Conservation (phyloP, 2,113 vertebrate species). For the Ictidomys tridecemlineatus region DNA sequence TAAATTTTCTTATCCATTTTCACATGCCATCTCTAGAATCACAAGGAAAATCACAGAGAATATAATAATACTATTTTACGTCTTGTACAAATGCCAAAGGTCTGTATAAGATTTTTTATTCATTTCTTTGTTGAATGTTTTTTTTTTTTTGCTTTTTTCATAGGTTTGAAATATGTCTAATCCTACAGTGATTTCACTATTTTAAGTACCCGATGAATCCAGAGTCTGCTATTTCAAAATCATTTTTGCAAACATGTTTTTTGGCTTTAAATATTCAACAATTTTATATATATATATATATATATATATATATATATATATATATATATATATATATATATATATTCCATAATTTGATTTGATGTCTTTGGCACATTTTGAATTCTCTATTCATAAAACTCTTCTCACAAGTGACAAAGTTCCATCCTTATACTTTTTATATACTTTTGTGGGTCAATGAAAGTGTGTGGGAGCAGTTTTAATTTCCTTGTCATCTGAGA, state of each 20-base stretch:
- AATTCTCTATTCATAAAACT: not conserved
- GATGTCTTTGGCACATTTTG: not conserved
- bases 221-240: not conserved
- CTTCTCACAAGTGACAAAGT: not conserved
- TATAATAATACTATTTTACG: not conserved
- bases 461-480: not conserved
- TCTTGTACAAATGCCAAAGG: not conserved
- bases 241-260: not conserved
- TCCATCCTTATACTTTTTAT: not conserved
- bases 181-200: not conserved
- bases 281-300: not conserved
- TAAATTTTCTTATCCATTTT: not conserved
- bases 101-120: not conserved
- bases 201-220: not conserved
- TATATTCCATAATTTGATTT: not conserved
- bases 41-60: not conserved
- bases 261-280: not conserved
- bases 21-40: not conserved
- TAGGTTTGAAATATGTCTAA: not conserved
- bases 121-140: not conserved
- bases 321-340: too few relatives aligned
- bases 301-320: too few relatives aligned
- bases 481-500: not conserved
- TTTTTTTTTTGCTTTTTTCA: not conserved
- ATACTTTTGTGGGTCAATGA: not conserved